A percentile compares a stretch with the other conserved stretches of the same genome.
phyloP scores from a whole-genome alignment of 35 echinoderm and acorn worm species.

The Patiria miniata region DNA sequence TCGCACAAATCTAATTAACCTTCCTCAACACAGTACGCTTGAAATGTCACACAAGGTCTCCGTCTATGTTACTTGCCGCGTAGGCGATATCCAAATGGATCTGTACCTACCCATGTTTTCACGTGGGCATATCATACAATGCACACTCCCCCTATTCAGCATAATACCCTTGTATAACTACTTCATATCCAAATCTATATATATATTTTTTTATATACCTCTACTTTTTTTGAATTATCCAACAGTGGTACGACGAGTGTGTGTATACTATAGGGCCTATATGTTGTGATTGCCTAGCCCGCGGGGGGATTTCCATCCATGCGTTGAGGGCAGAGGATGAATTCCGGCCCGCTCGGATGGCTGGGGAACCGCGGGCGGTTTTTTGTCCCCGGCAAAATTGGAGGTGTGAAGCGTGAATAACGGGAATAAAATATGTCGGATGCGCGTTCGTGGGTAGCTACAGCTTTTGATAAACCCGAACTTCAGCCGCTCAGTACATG shows the following conservation, averaged over 20 bases:
- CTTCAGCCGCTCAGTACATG: too few species aligned
- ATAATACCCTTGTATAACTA: background rate
- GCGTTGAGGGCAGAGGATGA: slow-evolving; percentile 18
- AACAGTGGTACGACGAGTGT: too few species aligned
- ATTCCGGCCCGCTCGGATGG: slow-evolving; percentile 19
- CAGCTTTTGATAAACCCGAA: too few species aligned
- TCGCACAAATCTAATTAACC: slow-evolving; percentile 19
- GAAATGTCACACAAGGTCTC: slow-evolving; percentile 27
- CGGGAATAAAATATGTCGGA: slow-evolving; percentile 28
- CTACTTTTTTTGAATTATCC: too few species aligned
- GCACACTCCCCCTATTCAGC: background rate
- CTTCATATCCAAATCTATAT: too few species aligned
- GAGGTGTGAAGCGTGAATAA: slow-evolving; percentile 28
- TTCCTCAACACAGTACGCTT: slow-evolving; percentile 5
- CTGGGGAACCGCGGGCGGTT: background rate
- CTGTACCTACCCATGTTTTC: slow-evolving; percentile 15
- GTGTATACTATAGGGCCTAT: background rate
- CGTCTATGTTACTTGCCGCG: background rate
- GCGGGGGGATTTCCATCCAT: background rate
- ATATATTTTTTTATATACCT: too few species aligned
- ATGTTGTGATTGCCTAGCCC: slow-evolving; percentile 5
- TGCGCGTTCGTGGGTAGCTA: slow-evolving; percentile 6
- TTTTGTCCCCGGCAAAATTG: slow-evolving; percentile 23
- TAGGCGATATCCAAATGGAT: slow-evolving; percentile 4
- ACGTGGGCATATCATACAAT: background rate